These are phyloP conservation scores for Epizoanthus rinbou DNA, from an alignment of 92 coral and sea anemone species.

Conservation along the genomic window DNA sequence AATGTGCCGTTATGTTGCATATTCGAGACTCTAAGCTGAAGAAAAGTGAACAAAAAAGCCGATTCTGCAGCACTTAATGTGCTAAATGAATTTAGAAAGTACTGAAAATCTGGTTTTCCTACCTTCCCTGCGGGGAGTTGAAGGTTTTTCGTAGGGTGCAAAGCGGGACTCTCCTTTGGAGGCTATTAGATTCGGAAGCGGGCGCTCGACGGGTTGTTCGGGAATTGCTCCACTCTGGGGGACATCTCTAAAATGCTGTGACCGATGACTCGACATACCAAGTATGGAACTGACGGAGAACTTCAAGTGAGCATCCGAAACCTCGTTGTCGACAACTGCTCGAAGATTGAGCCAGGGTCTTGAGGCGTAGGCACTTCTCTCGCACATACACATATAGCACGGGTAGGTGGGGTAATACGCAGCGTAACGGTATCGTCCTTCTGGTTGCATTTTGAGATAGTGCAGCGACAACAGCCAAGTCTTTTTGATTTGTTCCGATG, in stretches of 20 bases:
- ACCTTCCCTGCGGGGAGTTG: slow-evolving; percentile 33
- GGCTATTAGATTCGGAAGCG: background rate
- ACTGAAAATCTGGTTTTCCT: background rate
- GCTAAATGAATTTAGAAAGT: background rate
- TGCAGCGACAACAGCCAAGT: background rate
- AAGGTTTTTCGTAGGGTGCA: slow-evolving; percentile 13
- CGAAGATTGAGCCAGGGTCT: slow-evolving; percentile 24
- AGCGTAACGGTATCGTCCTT: slow-evolving; percentile 11
- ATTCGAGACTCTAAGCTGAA: too few relatives aligned
- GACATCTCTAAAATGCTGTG: slow-evolving; percentile 15
- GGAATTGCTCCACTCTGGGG: background rate
- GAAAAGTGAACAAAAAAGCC: background rate
- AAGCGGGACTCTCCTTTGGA: slow-evolving; percentile 33
- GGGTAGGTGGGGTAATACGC: slow-evolving; percentile 24
- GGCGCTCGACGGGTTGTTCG: background rate
- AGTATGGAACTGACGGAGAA: slow-evolving; percentile 37
- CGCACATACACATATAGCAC: slow-evolving; percentile 35
- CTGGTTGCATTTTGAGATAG: slow-evolving; percentile 27
- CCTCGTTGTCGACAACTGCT: slow-evolving; percentile 8
- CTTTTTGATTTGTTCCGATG: background rate
- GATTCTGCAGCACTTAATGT: background rate
- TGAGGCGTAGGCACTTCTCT: slow-evolving; percentile 13
- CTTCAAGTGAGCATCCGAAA: slow-evolving; percentile 29
- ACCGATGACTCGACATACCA: slow-evolving; percentile 28
- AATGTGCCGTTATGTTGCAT: too few relatives aligned